Evolutionary conservation across 2,888 invertebrate species (phyloP).

Genomic region (Hirtodrosophila confusa): DNA sequence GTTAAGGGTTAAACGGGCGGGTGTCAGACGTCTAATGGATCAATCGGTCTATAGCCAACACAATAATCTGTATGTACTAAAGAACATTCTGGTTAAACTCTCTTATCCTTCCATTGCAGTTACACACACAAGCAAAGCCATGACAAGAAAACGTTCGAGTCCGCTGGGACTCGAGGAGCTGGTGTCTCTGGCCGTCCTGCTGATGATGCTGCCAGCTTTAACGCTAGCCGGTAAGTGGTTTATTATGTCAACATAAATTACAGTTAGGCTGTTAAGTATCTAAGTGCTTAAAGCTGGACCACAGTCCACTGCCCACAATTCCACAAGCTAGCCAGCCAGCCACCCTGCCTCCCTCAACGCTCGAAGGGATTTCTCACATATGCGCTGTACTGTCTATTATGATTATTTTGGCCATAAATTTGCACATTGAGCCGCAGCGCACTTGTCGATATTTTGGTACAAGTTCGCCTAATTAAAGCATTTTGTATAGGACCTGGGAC

Average conservation of each 20-base stretch:
- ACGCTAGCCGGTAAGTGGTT: slow-evolving; percentile 83
- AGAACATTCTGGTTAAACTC: slow-evolving; percentile 5
- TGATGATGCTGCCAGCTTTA: slow-evolving; percentile 67
- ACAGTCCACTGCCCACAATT: not conserved
- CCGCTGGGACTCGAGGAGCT: slow-evolving; percentile 84
- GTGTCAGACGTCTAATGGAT: slow-evolving; percentile 58
- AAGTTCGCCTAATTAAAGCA: slow-evolving; percentile 55
- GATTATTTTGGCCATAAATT: slow-evolving; percentile 69
- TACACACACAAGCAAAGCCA: slow-evolving; percentile 72
- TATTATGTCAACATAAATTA: slow-evolving; percentile 80
- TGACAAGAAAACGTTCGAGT: slow-evolving; percentile 84
- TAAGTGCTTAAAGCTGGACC: slow-evolving; percentile 21
- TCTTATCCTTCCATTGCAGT: slow-evolving; percentile 69
- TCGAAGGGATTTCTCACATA: slow-evolving; percentile 40
- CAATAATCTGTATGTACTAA: slow-evolving; percentile 28
- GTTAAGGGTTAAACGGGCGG: slow-evolving; percentile 67
- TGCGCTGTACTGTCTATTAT: slow-evolving; percentile 39
- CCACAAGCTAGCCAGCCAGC: not conserved
- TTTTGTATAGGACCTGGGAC: slow-evolving; percentile 50
- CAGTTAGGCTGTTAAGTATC: slow-evolving; percentile 57
- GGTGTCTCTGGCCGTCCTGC: slow-evolving; percentile 72
- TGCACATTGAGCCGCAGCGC: slow-evolving; percentile 30
- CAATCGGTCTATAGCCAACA: slow-evolving; percentile 39
- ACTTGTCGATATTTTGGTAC: slow-evolving; percentile 44
- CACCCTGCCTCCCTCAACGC: not conserved